Percentiles rank a stretch among this genome's conserved stretches.
These are phyloP conservation scores for Miniopterus natalensis DNA, from an alignment of 2,113 vertebrate species.

Conservation along the genomic window DNA sequence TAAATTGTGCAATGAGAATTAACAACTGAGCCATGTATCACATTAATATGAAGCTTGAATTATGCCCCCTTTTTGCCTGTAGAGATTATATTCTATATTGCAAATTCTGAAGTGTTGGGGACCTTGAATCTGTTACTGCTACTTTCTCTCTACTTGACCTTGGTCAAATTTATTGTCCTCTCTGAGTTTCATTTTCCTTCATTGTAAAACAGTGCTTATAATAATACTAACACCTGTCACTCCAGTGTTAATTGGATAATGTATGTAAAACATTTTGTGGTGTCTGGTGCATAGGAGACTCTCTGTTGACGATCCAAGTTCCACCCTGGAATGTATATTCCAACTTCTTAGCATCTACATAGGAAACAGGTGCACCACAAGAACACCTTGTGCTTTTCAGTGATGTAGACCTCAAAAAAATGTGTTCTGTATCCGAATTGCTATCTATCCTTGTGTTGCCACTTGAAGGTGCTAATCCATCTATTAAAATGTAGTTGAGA, in stretches of 20 bases:
- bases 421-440: constrained; percentile 38
- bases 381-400: neutral
- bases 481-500: neutral
- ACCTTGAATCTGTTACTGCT: neutral
- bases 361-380: neutral
- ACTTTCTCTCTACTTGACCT: neutral
- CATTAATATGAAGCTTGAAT: neutral
- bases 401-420: neutral
- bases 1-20: neutral
- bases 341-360: neutral
- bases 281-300: neutral
- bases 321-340: neutral
- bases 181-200: neutral
- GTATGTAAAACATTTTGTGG: neutral
- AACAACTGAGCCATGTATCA: neutral
- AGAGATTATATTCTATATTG: neutral
- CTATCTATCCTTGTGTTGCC: neutral
- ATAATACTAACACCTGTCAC: neutral
- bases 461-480: constrained; percentile 21
- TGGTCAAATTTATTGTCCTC: neutral
- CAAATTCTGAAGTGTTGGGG: neutral
- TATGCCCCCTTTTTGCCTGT: neutral
- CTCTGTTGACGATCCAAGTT: neutral
- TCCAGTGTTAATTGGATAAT: neutral
- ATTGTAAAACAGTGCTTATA: neutral